phyloP scores from a whole-genome alignment of 2,113 vertebrate species.

The Ptilorrhoa leucosticta region DNA sequence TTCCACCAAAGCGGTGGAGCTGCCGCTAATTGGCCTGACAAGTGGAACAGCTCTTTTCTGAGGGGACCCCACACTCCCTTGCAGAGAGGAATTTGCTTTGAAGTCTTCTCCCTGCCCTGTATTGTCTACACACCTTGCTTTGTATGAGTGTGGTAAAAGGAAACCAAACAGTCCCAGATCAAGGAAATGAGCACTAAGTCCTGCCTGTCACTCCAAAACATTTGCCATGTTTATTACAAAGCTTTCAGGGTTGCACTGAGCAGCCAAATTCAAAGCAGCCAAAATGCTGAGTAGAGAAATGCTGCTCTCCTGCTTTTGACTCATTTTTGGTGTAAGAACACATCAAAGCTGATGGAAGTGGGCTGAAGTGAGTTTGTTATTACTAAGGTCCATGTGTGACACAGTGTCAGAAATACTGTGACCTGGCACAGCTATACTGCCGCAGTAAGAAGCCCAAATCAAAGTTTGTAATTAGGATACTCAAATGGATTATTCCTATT shows the following conservation, averaged over 20 bases:
- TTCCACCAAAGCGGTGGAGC: neutral
- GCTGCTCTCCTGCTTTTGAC: neutral
- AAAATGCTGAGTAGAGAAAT: neutral
- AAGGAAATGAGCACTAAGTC: neutral
- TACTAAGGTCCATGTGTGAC: neutral
- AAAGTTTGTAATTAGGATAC: neutral
- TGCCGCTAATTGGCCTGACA: constrained; percentile 18
- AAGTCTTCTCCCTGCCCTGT: neutral
- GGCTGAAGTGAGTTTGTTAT: neutral
- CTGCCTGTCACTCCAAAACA: neutral
- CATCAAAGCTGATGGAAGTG: neutral
- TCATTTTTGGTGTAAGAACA: neutral
- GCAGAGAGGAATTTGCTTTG: constrained; percentile 12
- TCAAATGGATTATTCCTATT: neutral
- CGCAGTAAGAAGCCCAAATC: neutral
- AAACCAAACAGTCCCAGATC: neutral
- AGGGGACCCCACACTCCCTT: neutral
- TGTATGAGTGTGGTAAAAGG: neutral
- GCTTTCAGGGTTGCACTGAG: neutral
- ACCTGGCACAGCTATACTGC: neutral
- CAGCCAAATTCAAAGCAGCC: neutral
- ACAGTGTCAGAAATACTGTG: neutral
- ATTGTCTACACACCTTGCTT: constrained; percentile 46
- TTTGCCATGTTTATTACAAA: neutral
- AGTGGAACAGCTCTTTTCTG: constrained; percentile 19